These are phyloP conservation scores for Exephanes ischioxanthus DNA, from an alignment of 2,888 invertebrate genomes.

Conservation along the genomic window DNA sequence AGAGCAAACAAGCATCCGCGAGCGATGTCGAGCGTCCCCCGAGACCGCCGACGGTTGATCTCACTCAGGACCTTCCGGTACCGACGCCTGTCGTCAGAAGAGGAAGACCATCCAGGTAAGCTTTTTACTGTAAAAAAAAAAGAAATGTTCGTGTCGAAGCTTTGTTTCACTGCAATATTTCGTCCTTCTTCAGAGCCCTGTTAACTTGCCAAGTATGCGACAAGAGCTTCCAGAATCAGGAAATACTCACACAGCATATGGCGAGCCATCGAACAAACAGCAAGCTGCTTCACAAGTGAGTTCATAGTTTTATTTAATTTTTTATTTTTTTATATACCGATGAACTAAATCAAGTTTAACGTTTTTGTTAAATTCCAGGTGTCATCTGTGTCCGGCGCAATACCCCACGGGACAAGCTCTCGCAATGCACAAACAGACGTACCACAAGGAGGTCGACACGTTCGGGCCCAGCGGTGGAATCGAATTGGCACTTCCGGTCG, in stretches of 20 bases:
- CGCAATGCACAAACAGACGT: slow-evolving; percentile 88
- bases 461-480: slow-evolving; percentile 82
- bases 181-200: slow-evolving; percentile 73
- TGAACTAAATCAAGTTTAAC: no score
- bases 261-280: slow-evolving; percentile 85
- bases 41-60: slow-evolving; percentile 85
- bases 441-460: slow-evolving; percentile 85
- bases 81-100: slow-evolving; percentile 83
- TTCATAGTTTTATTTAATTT: slow-evolving; percentile 32
- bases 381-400: slow-evolving; percentile 90
- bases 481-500: slow-evolving; percentile 91
- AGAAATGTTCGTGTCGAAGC: slow-evolving; percentile 6
- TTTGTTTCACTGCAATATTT: slow-evolving; percentile 16
- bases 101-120: slow-evolving; percentile 82
- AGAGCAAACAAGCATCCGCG: slow-evolving; percentile 72
- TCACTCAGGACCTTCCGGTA: slow-evolving; percentile 82
- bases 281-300: slow-evolving; percentile 83
- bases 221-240: slow-evolving; percentile 85
- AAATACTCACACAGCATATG: slow-evolving; percentile 86
- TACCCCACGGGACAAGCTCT: slow-evolving; percentile 88
- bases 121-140: not conserved
- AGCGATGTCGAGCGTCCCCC: slow-evolving; percentile 85
- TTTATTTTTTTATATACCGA: not conserved
- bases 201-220: slow-evolving; percentile 85
- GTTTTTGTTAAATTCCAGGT: slow-evolving; percentile 82